Evolutionary conservation across 2,888 invertebrate species (phyloP).

Genomic region (Caenorhabditis afra): DNA sequence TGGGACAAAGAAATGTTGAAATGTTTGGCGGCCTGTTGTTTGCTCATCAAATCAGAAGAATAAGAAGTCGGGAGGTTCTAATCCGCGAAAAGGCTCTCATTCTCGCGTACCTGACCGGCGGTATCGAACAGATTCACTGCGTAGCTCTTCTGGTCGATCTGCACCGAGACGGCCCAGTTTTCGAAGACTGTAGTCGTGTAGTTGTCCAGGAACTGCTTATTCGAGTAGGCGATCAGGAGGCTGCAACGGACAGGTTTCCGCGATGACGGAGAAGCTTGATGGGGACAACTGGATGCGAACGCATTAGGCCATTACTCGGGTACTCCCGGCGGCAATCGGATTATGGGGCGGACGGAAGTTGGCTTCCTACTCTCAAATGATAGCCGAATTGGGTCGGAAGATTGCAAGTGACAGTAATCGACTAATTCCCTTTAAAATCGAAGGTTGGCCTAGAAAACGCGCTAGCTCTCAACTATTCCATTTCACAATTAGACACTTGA

Average conservation of each 20-base stretch:
- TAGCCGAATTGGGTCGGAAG: no score
- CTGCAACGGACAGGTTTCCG: constrained; percentile 60
- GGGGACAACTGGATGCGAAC: constrained; percentile 29
- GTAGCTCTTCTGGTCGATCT: constrained; percentile 71
- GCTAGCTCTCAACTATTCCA: no score
- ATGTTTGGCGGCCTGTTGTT: constrained; percentile 18
- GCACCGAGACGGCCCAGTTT: constrained; percentile 74
- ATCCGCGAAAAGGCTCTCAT: constrained; percentile 14
- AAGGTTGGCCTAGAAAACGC: no score
- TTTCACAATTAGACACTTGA: no score
- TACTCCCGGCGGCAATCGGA: constrained; percentile 1
- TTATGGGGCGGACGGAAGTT: no score
- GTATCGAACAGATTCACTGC: constrained; percentile 76
- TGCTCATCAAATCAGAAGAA: constrained; percentile 25
- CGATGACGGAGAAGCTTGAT: constrained; percentile 25
- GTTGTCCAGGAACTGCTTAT: constrained; percentile 71
- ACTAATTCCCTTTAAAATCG: no score
- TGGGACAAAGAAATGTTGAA: neutral
- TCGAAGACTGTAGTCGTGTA: constrained; percentile 77
- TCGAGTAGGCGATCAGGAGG: constrained; percentile 74
- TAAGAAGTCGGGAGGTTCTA: no score
- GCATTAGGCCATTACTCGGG: constrained; percentile 46
- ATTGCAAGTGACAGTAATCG: no score
- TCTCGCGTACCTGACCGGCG: constrained; percentile 73
- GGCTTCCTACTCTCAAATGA: no score